Evolutionary conservation across 2,113 vertebrate genomes (phyloP).

Genomic region (Lampris incognitus): DNA sequence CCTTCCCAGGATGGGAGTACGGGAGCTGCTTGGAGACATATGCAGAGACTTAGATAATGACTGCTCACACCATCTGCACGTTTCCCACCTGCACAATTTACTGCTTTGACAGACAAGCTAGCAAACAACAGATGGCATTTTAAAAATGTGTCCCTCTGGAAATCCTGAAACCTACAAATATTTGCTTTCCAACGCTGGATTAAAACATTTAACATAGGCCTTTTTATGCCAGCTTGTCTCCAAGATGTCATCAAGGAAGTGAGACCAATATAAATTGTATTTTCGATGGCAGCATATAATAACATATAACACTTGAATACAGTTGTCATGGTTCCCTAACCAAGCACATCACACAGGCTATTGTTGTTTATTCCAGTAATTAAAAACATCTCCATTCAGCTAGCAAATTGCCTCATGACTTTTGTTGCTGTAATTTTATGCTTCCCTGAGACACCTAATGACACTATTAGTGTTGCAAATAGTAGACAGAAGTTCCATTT

Average conservation of each 20-base stretch:
- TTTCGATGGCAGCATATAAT: background rate
- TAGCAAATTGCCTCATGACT: slow-evolving; percentile 72
- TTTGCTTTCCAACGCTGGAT: background rate
- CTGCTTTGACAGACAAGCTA: slow-evolving; percentile 4
- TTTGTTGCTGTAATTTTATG: slow-evolving; percentile 76
- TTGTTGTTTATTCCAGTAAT: slow-evolving; percentile 66
- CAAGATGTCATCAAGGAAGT: background rate
- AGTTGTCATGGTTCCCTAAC: background rate
- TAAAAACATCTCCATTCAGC: slow-evolving; percentile 67
- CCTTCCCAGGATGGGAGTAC: background rate
- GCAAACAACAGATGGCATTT: background rate
- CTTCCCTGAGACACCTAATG: slow-evolving; percentile 72
- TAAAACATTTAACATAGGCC: background rate
- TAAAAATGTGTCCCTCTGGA: background rate
- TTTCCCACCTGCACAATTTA: background rate
- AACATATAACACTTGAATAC: slow-evolving; percentile 1
- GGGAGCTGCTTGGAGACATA: slow-evolving; percentile 6
- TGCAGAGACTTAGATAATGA: background rate
- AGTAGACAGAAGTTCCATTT: slow-evolving; percentile 47
- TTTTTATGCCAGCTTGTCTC: background rate
- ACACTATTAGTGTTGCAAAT: slow-evolving; percentile 67
- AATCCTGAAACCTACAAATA: slow-evolving; percentile 14
- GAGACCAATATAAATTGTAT: background rate
- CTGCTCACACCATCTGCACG: background rate
- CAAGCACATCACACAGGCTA: slow-evolving; percentile 33